Evolutionary conservation across 2,797 vertebrate species (phyloP), one percentile per base, ranked within the genome.

Genomic region (Chaetophractus vellerosus): DNA sequence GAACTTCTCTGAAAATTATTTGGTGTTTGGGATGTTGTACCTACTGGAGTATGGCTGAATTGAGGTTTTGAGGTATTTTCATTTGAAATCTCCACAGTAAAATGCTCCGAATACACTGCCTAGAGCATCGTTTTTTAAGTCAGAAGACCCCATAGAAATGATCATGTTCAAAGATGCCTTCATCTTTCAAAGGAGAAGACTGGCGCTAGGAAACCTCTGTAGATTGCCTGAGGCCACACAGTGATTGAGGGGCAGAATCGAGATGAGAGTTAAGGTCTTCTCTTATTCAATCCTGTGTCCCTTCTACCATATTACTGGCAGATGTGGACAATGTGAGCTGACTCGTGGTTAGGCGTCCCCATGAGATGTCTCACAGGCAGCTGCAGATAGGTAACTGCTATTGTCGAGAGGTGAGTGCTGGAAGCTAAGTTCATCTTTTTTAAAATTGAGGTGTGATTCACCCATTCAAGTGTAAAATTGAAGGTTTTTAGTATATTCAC

Each of bases 1-100:
- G 75, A 89, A 5, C 11, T 59, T 88, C 69, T 21, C 74, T 45
- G 6, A 52, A 64, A 74, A 28, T 74, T 38, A 23, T 21, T 72
- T 81, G 68, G 31, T 84, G 4, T 80, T 69, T 71, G 55, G 9
- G 33, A 31, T n/a, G 11, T 21, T 57, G 14, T 14, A 52, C 26
- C 68, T 63, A 28, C 31, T 28, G 18, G 31, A 81, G 5, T 6
- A 41, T 63, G 74, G 45, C 33, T 61, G 26, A 72, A 6, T 55
- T 81, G 38, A 88, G 59, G 19, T 85, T 83, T 41, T 75, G 19
- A 93, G 68, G 61, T 28, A 57, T 45, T 91, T 88, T 45, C n/a
- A n/a, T 89, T 80, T 86, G 68, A 78, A 89, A 63, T 78, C 11
- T 1, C 36, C 18, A 33, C 6, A 74, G 16, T 41, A 28, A 78